phyloP scores from a whole-genome alignment of 2,888 invertebrate genomes.

The Latrodectus hesperus region DNA sequence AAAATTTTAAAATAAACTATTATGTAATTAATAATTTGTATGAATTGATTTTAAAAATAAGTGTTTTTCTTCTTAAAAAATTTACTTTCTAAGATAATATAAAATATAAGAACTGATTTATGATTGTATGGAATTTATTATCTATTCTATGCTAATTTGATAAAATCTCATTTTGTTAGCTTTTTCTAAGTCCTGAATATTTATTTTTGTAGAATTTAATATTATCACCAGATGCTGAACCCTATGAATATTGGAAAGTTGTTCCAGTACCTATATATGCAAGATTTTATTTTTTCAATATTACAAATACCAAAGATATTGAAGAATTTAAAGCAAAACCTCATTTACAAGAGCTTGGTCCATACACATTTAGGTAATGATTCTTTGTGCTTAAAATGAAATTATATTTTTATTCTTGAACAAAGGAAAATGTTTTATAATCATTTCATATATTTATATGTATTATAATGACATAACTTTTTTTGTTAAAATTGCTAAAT shows the following conservation, averaged over 20 bases:
- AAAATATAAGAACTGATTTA: not conserved
- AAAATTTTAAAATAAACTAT: no score
- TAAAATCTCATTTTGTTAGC: not conserved
- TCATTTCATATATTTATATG: no score
- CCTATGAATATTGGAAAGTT: conserved; percentile 68
- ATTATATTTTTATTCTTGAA: no score
- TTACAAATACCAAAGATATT: conserved; percentile 68
- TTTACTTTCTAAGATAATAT: not conserved
- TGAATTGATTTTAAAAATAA: not conserved
- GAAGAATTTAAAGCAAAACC: conserved; percentile 55
- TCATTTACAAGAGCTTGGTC: conserved; percentile 63
- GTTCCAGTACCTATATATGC: conserved; percentile 68
- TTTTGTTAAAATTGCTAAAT: no score
- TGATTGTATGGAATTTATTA: not conserved
- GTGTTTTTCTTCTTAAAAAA: conserved; percentile 28
- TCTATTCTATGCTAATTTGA: not conserved
- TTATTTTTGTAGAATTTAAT: conserved; percentile 60
- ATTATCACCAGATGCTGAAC: conserved; percentile 67
- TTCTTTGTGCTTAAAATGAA: not conserved
- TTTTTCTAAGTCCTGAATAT: not conserved
- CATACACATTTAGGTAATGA: conserved; percentile 68
- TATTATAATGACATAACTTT: no score
- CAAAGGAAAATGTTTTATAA: no score
- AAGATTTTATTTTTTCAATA: conserved; percentile 68
- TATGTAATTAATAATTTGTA: not conserved